Evolutionary conservation across 2,797 vertebrate species (phyloP), one percentile per base, ranked within the genome.

Genomic region (Poeciliopsis turneri): DNA sequence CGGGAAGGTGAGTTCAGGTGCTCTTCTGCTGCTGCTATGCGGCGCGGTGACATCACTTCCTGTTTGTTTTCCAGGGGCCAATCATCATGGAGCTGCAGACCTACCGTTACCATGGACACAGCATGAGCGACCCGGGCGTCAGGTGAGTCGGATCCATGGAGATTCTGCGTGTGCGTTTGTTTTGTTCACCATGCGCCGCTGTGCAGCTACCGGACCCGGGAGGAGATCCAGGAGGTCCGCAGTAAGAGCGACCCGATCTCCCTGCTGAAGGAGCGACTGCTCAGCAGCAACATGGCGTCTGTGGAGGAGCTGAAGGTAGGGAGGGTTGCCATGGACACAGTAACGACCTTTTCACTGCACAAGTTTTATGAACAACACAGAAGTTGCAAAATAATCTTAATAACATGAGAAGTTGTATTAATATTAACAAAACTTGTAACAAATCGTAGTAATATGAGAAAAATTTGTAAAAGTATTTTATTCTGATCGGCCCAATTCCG

Each of bases 51-150:
- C 10, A 5, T 51, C 5, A 78, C n/a, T 5, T 30, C 1, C 61
- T 69, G 9, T 55, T n/a, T 81, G 43, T 83, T 6, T 86, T 82
- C 72, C 78, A 99, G 98, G 98, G 98, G 39, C 98, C 98, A 36
- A 96, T 99, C 53, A 46, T 99, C 77, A 98, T 99, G 97, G 98
- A 99, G 94, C 95, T 99, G 69, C 96, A 98, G 95, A 99, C 98
- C 0, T 99, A 99, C 71, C 97, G 97, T 90, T 99, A 99, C 86
- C 98, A 99, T 74, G 97, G 98, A 86, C 97, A 99, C 94, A 98
- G 97, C 89, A 99, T 98, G 97, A 98, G 97, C 36, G 97, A 99
- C 87, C 97, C 97, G 18, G 98, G 98, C 25, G 92, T 98, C 95
- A 98, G 97, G 98, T 97, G 85, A 95, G 64, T 74, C 5, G 41